A percentile compares a stretch with the other conserved stretches of the same genome.
phyloP scores from a whole-genome alignment of 2,113 vertebrate genomes.

The Mixornis gularis region DNA sequence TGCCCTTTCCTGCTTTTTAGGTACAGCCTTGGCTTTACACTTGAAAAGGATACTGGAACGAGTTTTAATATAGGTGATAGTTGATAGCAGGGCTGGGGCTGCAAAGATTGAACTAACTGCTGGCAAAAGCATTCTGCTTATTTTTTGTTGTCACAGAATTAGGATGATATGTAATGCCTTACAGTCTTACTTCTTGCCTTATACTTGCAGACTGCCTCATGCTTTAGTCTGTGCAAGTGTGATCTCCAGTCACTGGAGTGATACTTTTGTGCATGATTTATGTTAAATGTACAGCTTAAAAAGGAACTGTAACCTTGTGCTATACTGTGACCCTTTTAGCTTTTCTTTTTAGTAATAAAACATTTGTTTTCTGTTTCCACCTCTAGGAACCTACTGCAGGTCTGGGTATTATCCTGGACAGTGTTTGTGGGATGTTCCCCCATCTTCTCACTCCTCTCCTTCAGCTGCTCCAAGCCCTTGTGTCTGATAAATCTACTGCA shows the following conservation, averaged over 20 bases:
- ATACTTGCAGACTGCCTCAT: constrained; percentile 42
- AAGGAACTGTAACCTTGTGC: neutral
- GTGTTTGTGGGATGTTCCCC: constrained; percentile 91
- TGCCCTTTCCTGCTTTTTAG: constrained; percentile 56
- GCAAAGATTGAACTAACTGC: constrained; percentile 52
- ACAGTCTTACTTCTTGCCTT: constrained; percentile 19
- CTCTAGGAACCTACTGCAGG: constrained; percentile 88
- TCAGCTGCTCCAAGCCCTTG: constrained; percentile 87
- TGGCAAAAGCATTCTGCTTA: constrained; percentile 34
- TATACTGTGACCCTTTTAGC: neutral
- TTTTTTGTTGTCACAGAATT: constrained; percentile 17
- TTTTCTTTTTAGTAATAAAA: neutral
- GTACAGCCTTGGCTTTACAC: constrained; percentile 45
- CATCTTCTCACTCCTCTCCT: constrained; percentile 87
- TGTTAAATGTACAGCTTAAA: constrained; percentile 3
- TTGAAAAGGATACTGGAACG: constrained; percentile 52
- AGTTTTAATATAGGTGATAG: constrained; percentile 61
- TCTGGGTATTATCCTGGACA: constrained; percentile 93
- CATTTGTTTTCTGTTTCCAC: constrained; percentile 1
- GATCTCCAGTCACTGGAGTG: constrained; percentile 6
- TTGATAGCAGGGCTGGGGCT: constrained; percentile 25
- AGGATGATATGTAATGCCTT: constrained; percentile 22
- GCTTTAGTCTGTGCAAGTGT: constrained; percentile 47
- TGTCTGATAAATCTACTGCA: constrained; percentile 92
- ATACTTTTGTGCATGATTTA: constrained; percentile 37